These are phyloP conservation scores for Polietes domitor DNA, from an alignment of 2,888 invertebrate genomes.

Conservation along the genomic window DNA sequence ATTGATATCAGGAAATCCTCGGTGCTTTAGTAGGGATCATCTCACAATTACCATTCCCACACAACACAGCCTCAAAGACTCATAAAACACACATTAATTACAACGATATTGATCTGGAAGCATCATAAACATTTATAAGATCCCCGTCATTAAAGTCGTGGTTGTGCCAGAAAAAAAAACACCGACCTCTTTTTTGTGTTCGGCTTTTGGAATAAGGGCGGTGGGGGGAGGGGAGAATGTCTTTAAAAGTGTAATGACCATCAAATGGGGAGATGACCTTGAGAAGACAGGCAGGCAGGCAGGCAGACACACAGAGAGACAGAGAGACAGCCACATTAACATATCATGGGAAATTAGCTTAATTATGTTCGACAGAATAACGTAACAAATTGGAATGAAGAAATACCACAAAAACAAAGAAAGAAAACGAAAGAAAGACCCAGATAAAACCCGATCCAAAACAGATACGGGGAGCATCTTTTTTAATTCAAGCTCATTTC, in stretches of 20 bases:
- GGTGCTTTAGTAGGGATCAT: not conserved
- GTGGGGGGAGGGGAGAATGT: too few species aligned
- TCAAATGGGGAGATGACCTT: constrained; percentile 20
- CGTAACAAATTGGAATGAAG: constrained; percentile 30
- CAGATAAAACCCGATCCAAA: too few species aligned
- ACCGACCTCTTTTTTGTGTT: too few species aligned
- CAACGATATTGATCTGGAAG: not conserved
- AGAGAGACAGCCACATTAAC: not conserved
- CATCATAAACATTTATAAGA: not conserved
- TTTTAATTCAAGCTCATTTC: not conserved
- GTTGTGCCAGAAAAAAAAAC: not conserved
- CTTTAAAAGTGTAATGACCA: constrained; percentile 8
- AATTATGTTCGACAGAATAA: constrained; percentile 28
- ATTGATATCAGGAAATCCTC: constrained; percentile 15
- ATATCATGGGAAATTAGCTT: constrained; percentile 29
- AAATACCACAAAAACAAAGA: constrained; percentile 3
- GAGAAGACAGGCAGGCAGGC: not conserved
- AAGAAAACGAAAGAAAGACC: not conserved
- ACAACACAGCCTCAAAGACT: not conserved
- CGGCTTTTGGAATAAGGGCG: too few species aligned
- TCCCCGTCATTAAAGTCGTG: not conserved
- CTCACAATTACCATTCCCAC: not conserved
- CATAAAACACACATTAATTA: not conserved
- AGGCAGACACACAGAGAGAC: not conserved
- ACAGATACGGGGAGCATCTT: not conserved